Conservation (phyloP, 1,140 invertebrate species). For the Vollenhovia emeryi region DNA sequence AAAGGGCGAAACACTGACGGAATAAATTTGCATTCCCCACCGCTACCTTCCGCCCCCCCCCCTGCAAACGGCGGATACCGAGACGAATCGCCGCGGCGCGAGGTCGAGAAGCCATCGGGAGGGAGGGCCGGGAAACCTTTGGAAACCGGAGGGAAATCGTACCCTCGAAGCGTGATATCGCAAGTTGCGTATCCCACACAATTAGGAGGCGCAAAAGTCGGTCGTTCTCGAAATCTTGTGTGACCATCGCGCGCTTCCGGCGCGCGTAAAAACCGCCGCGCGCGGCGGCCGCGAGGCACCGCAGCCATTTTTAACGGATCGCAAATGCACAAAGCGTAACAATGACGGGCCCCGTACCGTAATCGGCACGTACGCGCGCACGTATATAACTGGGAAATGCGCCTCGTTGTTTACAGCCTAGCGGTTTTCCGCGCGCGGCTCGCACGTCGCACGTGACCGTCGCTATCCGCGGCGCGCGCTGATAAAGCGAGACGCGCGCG, state of each 20-base stretch:
- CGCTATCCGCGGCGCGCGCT: neutral
- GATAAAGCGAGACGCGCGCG: conserved; percentile 20
- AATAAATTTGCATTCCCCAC: conserved; percentile 18
- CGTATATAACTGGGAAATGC: conserved; percentile 32
- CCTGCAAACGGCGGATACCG: neutral
- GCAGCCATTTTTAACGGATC: conserved; percentile 22
- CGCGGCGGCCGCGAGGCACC: neutral
- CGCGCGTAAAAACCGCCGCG: neutral
- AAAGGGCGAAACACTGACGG: neutral
- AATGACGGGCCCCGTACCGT: conserved; percentile 28
- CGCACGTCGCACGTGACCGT: conserved; percentile 2
- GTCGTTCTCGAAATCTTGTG: conserved; percentile 32
- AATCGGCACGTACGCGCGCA: conserved; percentile 4
- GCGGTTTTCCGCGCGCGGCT: conserved; percentile 19
- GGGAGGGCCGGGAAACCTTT: neutral
- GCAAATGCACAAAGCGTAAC: conserved; percentile 15
- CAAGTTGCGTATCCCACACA: neutral
- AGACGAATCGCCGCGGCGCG: neutral
- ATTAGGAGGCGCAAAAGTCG: conserved; percentile 26
- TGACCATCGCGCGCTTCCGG: conserved; percentile 42
- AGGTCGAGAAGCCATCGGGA: neutral
- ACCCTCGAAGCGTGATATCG: neutral
- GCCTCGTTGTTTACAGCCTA: conserved; percentile 37
- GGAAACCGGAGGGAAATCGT: conserved; percentile 31
- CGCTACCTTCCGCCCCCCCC: too few relatives aligned